Conservation (phyloP, 2,888 invertebrate genomes). For the Lamproptera curius region DNA sequence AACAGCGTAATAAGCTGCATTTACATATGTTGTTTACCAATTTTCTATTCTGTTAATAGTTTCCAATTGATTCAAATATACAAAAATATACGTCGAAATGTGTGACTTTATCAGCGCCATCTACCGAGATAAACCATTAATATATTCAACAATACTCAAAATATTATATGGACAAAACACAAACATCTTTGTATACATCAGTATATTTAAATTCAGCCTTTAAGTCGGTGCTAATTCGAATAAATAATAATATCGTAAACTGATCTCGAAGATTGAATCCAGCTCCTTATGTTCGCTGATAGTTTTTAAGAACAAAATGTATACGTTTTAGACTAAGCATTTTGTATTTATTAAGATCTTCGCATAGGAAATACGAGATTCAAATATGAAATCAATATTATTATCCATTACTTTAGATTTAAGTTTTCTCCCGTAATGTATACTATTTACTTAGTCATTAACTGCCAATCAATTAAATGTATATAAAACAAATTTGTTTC, state of each 20-base stretch:
- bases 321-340: slow-evolving; percentile 19
- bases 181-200: neutral
- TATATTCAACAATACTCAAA: neutral
- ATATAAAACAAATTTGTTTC: neutral
- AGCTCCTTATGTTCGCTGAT: slow-evolving; percentile 18
- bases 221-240: slow-evolving; percentile 32
- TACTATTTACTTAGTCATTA: slow-evolving; percentile 53
- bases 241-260: slow-evolving; percentile 14
- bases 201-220: neutral
- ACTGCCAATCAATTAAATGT: slow-evolving; percentile 47
- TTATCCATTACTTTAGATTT: slow-evolving; percentile 32
- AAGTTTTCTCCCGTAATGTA: slow-evolving; percentile 23
- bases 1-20: no score
- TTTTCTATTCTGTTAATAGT: no score
- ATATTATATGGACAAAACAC: neutral
- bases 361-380: no score
- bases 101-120: neutral
- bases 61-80: no score
- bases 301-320: slow-evolving; percentile 17
- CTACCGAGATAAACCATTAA: neutral
- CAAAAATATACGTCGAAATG: no score
- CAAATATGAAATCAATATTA: no score
- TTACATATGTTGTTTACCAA: no score
- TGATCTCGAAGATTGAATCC: slow-evolving; percentile 38
- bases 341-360: slow-evolving; percentile 1